These are phyloP conservation scores for Cantharis flavilabris DNA, from an alignment of 2,888 invertebrate genomes.

Conservation along the genomic window DNA sequence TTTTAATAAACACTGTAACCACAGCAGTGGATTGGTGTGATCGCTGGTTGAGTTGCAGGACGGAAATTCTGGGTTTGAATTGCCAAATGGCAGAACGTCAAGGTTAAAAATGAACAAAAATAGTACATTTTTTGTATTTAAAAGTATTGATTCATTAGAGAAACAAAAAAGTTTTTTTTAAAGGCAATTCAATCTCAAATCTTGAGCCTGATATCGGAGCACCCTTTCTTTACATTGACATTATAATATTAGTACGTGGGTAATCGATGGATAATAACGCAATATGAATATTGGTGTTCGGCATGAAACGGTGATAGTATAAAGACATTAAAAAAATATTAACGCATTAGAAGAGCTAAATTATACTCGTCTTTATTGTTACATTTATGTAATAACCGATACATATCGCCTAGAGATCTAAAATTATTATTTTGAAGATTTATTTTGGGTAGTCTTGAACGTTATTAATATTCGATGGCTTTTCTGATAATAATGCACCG, in stretches of 20 bases:
- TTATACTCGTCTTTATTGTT: not conserved
- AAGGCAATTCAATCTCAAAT: too few species aligned
- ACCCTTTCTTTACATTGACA: not conserved
- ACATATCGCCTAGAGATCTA: not conserved
- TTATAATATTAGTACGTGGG: not conserved
- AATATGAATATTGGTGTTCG: not conserved
- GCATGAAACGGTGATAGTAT: not conserved
- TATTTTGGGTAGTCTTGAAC: not conserved
- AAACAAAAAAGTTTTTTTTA: too few species aligned
- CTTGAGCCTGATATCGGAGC: not conserved
- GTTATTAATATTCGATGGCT: not conserved
- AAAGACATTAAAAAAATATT: not conserved
- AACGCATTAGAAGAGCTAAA: not conserved
- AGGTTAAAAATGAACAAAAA: too few species aligned
- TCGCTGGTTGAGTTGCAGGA: too few species aligned
- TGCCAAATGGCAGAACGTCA: too few species aligned
- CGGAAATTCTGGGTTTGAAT: too few species aligned
- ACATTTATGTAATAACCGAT: not conserved
- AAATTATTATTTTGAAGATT: not conserved
- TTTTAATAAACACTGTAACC: too few species aligned
- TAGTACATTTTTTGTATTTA: too few species aligned
- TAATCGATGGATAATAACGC: not conserved
- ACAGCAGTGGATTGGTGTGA: too few species aligned
- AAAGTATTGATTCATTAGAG: too few species aligned
- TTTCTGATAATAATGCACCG: not conserved